phyloP scores from a whole-genome alignment of 2,888 invertebrate genomes.

The Dryadula phaetusa region DNA sequence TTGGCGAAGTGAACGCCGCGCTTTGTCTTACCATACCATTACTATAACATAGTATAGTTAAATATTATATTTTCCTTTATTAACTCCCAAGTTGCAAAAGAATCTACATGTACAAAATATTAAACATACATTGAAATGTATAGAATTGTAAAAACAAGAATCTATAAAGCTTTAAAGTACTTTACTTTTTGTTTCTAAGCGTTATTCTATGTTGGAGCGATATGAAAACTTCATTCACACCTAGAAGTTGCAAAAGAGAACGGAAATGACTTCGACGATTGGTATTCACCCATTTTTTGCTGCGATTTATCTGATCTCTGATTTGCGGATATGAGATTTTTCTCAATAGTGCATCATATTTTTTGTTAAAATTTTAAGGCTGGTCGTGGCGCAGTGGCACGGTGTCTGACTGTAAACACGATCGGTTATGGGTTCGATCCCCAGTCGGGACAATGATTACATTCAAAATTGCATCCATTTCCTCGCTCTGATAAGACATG shows the following conservation, averaged over 20 bases:
- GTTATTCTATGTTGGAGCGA: slow-evolving; percentile 11
- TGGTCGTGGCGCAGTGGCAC: too few species aligned
- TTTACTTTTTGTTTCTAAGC: not conserved
- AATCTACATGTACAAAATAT: not conserved
- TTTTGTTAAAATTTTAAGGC: too few species aligned
- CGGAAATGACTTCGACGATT: slow-evolving; percentile 40
- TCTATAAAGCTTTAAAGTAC: not conserved
- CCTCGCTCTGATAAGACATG: too few species aligned
- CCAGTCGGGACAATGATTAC: too few species aligned
- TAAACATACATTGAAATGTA: not conserved
- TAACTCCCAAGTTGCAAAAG: too few species aligned
- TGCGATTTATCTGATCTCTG: slow-evolving; percentile 22
- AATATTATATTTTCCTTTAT: too few species aligned
- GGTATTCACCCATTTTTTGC: slow-evolving; percentile 33
- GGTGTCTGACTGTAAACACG: too few species aligned
- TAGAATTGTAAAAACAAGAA: not conserved
- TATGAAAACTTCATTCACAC: slow-evolving; percentile 28
- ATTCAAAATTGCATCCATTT: too few species aligned
- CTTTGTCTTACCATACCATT: too few species aligned
- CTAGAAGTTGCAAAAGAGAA: slow-evolving; percentile 31
- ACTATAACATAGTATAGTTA: too few species aligned
- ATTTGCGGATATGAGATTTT: slow-evolving; percentile 30
- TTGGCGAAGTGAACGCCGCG: too few species aligned
- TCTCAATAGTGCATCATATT: slow-evolving; percentile 4
- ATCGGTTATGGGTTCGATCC: too few species aligned